Conservation (phyloP, 92 coral and sea anemone species). For the Porites divaricata region DNA sequence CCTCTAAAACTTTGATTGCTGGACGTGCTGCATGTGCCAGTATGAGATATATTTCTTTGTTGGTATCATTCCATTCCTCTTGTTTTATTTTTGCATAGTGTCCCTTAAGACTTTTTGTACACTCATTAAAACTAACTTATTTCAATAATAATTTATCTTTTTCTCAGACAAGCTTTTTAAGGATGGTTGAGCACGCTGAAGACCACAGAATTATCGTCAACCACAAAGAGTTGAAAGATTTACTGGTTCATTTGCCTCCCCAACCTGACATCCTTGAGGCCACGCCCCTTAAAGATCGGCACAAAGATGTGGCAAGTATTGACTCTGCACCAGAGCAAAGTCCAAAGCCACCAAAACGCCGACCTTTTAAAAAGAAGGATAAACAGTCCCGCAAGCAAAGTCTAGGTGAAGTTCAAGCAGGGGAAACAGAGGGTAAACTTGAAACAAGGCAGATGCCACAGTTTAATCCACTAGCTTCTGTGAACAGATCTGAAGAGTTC, state of each 20-base stretch:
- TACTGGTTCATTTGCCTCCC: constrained; percentile 58
- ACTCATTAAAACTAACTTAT: no score
- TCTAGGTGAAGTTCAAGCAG: not conserved
- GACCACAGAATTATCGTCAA: constrained; percentile 41
- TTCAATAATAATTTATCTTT: no score
- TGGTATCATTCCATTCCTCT: no score
- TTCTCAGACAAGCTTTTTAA: constrained; percentile 55
- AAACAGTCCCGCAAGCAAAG: constrained; percentile 11
- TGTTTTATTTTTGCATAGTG: not conserved
- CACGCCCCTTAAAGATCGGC: not conserved
- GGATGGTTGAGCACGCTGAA: constrained; percentile 65
- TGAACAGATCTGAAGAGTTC: constrained; percentile 54
- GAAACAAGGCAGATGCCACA: not conserved
- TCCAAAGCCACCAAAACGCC: constrained; percentile 27
- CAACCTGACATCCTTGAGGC: constrained; percentile 33
- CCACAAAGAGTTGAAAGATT: constrained; percentile 39
- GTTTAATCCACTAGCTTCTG: constrained; percentile 19
- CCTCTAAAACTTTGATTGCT: no score
- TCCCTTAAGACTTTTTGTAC: not conserved
- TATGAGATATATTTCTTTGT: no score
- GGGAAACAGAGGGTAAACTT: not conserved
- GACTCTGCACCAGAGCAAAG: constrained; percentile 10
- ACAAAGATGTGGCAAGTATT: not conserved
- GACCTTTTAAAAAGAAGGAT: constrained; percentile 15
- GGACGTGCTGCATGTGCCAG: no score